These are phyloP conservation scores for Callionymus lyra DNA, from an alignment of 2,113 vertebrate species.

Conservation along the genomic window DNA sequence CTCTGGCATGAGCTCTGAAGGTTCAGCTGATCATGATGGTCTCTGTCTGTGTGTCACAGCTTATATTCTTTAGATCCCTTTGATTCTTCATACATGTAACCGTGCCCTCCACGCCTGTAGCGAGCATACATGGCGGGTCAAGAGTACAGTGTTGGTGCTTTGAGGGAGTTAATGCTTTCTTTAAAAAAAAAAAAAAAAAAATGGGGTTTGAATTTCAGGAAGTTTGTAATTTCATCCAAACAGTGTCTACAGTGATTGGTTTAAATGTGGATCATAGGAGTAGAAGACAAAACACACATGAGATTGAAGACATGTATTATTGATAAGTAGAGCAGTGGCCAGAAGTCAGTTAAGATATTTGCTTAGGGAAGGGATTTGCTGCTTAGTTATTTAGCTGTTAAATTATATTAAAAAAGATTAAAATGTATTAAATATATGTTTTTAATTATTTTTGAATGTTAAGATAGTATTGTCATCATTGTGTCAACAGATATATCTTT, in stretches of 20 bases:
- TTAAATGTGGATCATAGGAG: slow-evolving; percentile 36
- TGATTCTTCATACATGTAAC: slow-evolving; percentile 18
- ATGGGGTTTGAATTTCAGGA: slow-evolving; percentile 30
- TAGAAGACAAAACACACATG: slow-evolving; percentile 10
- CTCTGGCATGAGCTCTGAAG: slow-evolving; percentile 14
- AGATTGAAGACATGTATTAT: slow-evolving; percentile 14
- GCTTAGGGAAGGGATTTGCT: no score
- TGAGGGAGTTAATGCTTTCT: slow-evolving; percentile 10
- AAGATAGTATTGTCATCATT: no score
- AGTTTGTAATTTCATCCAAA: slow-evolving; percentile 21
- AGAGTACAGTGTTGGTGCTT: slow-evolving; percentile 24
- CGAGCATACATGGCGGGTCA: slow-evolving; percentile 12
- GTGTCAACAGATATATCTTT: no score
- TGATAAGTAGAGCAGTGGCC: no score
- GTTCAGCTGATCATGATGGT: slow-evolving; percentile 14
- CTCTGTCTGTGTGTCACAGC: slow-evolving; percentile 1
- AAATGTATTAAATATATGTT: no score
- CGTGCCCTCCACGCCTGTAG: slow-evolving; percentile 32
- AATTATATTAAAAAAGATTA: no score
- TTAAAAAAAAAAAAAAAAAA: slow-evolving; percentile 6
- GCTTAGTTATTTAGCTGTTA: no score
- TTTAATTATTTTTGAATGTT: no score
- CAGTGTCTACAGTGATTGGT: slow-evolving; percentile 23
- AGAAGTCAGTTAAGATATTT: no score
- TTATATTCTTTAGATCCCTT: slow-evolving; percentile 6